These are phyloP conservation scores for Eupithecia exiguata DNA, from an alignment of 2,888 invertebrate species.

Conservation along the genomic window DNA sequence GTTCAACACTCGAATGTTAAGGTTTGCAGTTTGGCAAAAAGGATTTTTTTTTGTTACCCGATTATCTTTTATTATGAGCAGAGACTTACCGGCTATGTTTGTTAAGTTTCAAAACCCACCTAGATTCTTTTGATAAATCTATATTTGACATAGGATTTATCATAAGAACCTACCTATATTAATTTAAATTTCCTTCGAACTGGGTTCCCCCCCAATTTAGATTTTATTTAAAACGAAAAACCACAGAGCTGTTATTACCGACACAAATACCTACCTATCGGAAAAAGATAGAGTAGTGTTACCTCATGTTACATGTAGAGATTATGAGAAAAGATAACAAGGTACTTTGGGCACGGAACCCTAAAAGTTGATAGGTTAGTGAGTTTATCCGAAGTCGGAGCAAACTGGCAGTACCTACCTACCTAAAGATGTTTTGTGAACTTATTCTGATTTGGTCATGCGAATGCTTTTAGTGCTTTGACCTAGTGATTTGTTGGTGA, in stretches of 20 bases:
- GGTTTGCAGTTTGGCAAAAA: not conserved
- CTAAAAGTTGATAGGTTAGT: conserved; percentile 41
- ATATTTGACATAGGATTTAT: too few relatives aligned
- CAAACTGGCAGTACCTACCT: not conserved
- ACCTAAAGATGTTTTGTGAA: conserved; percentile 17
- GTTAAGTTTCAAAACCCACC: too few relatives aligned
- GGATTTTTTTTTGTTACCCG: too few relatives aligned
- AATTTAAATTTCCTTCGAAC: not conserved
- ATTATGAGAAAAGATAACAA: conserved; percentile 2
- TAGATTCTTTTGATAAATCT: too few relatives aligned
- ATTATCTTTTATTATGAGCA: not conserved
- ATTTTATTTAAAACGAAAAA: not conserved
- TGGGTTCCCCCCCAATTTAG: not conserved
- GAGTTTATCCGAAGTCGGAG: conserved; percentile 28
- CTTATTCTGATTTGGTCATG: conserved; percentile 11
- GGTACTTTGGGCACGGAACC: conserved; percentile 21
- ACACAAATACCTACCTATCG: not conserved
- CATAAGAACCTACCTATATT: not conserved
- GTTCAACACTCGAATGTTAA: not conserved
- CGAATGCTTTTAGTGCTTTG: conserved; percentile 8
- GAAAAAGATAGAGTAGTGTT: not conserved
- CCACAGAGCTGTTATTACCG: not conserved
- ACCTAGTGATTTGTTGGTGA: conserved; percentile 5
- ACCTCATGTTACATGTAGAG: not conserved
- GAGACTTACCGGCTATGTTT: too few relatives aligned